A percentile compares a stretch with the other conserved stretches of the same genome.
phyloP scores from a whole-genome alignment of 1,140 invertebrate species.

The Thaumetopoea pityocampa region DNA sequence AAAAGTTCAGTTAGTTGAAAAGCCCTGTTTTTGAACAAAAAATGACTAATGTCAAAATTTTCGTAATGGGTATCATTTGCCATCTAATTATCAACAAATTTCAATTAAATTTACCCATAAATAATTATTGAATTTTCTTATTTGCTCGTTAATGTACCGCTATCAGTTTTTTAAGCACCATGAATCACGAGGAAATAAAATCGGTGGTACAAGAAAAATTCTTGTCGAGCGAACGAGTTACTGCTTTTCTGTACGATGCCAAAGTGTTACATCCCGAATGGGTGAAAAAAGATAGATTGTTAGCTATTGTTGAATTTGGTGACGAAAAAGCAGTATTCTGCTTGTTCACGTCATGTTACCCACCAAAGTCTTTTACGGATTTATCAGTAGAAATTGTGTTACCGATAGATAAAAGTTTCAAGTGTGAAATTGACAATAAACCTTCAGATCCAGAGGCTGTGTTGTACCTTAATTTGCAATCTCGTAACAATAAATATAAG shows the following conservation, averaged over 20 bases:
- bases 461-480: constrained; percentile 69
- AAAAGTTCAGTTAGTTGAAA: too few relatives aligned
- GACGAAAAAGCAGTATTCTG: constrained; percentile 73
- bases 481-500: constrained; percentile 64
- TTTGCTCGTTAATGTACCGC: constrained; percentile 12
- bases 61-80: too few relatives aligned
- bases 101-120: too few relatives aligned
- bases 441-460: constrained; percentile 63
- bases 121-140: too few relatives aligned
- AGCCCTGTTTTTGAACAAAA: too few relatives aligned
- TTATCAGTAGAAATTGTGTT: constrained; percentile 83
- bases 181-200: constrained; percentile 69
- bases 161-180: constrained; percentile 39
- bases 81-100: too few relatives aligned
- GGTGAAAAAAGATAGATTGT: constrained; percentile 62
- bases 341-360: constrained; percentile 67
- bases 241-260: constrained; percentile 60
- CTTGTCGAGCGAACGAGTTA: constrained; percentile 77
- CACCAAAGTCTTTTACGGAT: constrained; percentile 82
- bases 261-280: constrained; percentile 66
- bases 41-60: too few relatives aligned
- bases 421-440: constrained; percentile 82
- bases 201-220: constrained; percentile 79
- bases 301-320: constrained; percentile 68
- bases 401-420: constrained; percentile 85